Evolutionary conservation across 2,797 vertebrate species (phyloP).

Genomic region (Channa striata): DNA sequence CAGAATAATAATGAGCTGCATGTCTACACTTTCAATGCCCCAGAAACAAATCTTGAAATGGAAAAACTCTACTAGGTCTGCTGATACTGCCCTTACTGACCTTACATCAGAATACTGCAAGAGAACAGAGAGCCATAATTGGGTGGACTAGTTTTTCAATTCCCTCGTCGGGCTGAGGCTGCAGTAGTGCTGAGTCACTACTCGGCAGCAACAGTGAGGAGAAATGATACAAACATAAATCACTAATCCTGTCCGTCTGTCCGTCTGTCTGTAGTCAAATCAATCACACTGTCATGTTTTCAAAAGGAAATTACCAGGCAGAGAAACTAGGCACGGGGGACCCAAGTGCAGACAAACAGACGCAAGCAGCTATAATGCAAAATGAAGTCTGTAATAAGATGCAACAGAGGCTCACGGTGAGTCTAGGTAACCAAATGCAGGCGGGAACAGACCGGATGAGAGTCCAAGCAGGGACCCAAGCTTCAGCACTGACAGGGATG

Average conservation of each 20-base stretch:
- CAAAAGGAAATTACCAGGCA: too few species aligned
- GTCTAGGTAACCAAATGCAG: too few species aligned
- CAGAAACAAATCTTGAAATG: neutral
- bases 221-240: conserved; percentile 14
- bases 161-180: conserved; percentile 18
- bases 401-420: too few species aligned
- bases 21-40: neutral
- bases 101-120: conserved; percentile 27
- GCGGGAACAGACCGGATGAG: too few species aligned
- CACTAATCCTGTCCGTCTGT: neutral
- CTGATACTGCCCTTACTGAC: conserved; percentile 36
- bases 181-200: conserved; percentile 54
- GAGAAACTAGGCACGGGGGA: too few species aligned
- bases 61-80: conserved; percentile 9
- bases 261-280: conserved; percentile 12
- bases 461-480: too few species aligned
- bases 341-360: too few species aligned
- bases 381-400: too few species aligned
- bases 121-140: conserved; percentile 42
- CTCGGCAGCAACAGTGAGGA: conserved; percentile 20
- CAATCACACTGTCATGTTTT: neutral
- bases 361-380: too few species aligned
- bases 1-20: neutral
- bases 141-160: conserved; percentile 33
- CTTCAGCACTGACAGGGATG: too few species aligned